Evolutionary conservation across 2,888 invertebrate genomes (phyloP), one percentile per base, ranked within the genome.

Genomic region (Ypsolopha scabrella): DNA sequence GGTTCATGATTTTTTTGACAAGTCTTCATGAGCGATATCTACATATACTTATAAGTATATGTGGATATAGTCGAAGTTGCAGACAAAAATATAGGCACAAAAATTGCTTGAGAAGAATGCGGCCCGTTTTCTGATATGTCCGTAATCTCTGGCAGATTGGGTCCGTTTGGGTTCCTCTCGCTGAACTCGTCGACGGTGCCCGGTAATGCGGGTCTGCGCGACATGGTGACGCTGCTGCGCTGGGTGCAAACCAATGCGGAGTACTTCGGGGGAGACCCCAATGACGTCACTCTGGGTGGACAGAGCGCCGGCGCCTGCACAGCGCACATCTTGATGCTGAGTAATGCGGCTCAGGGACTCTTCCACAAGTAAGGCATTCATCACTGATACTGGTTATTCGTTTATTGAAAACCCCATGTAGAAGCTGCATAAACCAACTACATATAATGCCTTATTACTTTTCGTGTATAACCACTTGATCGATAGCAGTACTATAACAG

Each of bases 171-270:
- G 11, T 87, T 83, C 60, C 67, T 87, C 11, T 78, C 78, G 0
- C 62, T 83, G 51, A 74, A 76, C 58, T 68, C 78, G 1, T 51
- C 67, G 0, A 58, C 65, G 52, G 60, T 83, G 6, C 87, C 87
- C 24, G 86, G 85, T n/a, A 87, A 87, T 68, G 72, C 72, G 52
- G 87, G 81, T 1, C 64, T 87, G n/a, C 74, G 85, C 1, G 87
- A 87, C 60, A 67, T 70, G 56, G 63, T 85, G 49, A 76, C 80
- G 13, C 62, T 85, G 52, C 68, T 87, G 55, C 67, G 65, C 37
- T 87, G 87, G 87, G 78, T 87, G 60, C 67, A 61, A 55, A 54
- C 54, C 41, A 86, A 87, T 59, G 80, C 77, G 6, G 55, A 55
- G 0, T 50, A 56, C 11, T 87, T 87, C 55, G 85, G 87, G 2